Percentiles rank a stretch among this genome's conserved stretches.
Conservation (phyloP, 2,888 invertebrate genomes). For the Hypomecis punctinalis region DNA sequence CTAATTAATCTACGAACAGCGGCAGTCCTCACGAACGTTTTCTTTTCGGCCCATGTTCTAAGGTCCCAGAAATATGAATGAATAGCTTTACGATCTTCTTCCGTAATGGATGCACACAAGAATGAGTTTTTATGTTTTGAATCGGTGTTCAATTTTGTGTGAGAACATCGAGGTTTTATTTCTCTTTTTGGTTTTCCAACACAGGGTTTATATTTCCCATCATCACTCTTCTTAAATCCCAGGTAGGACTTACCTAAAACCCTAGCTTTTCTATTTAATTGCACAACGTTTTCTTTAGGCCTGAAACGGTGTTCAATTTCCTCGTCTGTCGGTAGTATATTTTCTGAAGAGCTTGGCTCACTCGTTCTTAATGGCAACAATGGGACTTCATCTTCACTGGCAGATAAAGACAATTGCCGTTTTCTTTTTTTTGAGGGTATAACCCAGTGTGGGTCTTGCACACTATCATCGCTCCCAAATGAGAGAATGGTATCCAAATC, state of each 20-base stretch:
- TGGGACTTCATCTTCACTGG: constrained; percentile 16
- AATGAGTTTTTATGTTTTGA: constrained; percentile 1
- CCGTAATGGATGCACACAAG: constrained; percentile 6
- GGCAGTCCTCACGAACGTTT: constrained; percentile 17
- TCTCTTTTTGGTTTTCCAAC: constrained; percentile 7
- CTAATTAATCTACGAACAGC: constrained; percentile 22
- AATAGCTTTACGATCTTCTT: constrained; percentile 8
- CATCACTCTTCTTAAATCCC: constrained; percentile 18
- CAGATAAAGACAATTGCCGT: constrained; percentile 15
- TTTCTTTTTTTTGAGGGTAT: constrained; percentile 14
- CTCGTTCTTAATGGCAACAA: constrained; percentile 12
- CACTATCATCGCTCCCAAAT: constrained; percentile 12
- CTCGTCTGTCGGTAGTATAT: constrained; percentile 15
- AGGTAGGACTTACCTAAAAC: not conserved
- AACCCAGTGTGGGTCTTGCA: constrained; percentile 13
- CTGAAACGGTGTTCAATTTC: constrained; percentile 13
- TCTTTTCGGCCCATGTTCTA: constrained; percentile 15
- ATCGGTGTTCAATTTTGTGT: no score
- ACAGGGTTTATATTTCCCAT: constrained; percentile 8
- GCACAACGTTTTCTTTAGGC: not conserved
- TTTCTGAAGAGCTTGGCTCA: constrained; percentile 17
- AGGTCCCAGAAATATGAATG: constrained; percentile 8
- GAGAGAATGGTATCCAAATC: constrained; percentile 7
- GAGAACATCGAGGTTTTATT: not conserved
- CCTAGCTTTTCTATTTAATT: no score